These are phyloP conservation scores for Zelostemma sp. DNA, from an alignment of 1,140 invertebrate species.

Conservation along the genomic window DNA sequence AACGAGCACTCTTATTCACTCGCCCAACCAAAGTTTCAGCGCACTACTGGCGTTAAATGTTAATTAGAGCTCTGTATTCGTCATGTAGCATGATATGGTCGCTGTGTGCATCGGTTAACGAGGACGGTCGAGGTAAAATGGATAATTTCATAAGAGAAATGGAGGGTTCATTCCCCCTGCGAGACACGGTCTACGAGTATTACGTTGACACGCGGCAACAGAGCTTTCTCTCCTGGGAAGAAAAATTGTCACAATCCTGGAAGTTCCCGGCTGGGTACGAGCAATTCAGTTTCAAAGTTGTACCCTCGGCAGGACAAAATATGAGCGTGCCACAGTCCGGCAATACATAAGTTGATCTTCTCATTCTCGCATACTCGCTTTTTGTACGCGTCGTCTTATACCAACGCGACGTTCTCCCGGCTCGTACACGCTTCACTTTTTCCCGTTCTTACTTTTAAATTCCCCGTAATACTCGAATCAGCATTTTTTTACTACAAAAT, in stretches of 20 bases:
- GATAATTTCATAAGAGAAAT: conserved; percentile 86
- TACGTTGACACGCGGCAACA: conserved; percentile 80
- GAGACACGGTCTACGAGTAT: conserved; percentile 90
- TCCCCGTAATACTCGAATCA: not conserved
- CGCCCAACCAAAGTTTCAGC: too few relatives aligned
- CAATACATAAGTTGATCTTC: conserved; percentile 11
- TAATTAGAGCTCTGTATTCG: conserved; percentile 14
- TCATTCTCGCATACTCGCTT: conserved; percentile 1
- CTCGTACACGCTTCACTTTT: not conserved
- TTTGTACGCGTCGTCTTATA: not conserved
- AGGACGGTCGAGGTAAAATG: conserved; percentile 82
- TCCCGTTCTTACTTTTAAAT: conserved; percentile 1
- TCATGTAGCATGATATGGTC: not conserved
- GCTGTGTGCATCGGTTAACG: conserved; percentile 76
- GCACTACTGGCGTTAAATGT: conserved; percentile 11
- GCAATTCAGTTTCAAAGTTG: conserved; percentile 23
- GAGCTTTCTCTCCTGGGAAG: conserved; percentile 82
- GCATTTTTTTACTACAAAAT: not conserved
- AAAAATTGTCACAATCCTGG: conserved; percentile 79
- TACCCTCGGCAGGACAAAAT: conserved; percentile 7
- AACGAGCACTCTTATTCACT: too few relatives aligned
- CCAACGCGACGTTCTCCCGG: not conserved
- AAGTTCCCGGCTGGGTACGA: conserved; percentile 76
- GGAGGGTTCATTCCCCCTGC: conserved; percentile 85
- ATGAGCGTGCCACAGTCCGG: not conserved